Evolutionary conservation across 2,888 invertebrate species (phyloP), one percentile per base, ranked within the genome.

Genomic region (Mesoligia furuncula): DNA sequence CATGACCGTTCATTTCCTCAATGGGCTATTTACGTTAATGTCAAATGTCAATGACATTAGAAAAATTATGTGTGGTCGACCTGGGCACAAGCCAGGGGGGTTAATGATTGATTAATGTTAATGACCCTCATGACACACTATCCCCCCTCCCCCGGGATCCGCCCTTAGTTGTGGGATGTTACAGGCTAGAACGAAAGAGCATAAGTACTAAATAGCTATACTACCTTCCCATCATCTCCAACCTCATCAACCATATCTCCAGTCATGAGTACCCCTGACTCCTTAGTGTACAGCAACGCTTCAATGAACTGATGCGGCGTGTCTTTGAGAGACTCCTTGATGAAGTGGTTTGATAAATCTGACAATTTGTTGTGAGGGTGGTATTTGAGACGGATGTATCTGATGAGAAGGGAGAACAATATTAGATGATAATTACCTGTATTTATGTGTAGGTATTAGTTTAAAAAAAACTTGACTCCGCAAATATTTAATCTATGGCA

Each of bases 211-310:
- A 62, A 24, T 1, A 62, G 36, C 2, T 36, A 62, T 24, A 36
- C 6, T 62, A 69, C 98, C 96, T 97, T 97, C 68, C 97, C 97
- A 88, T 97, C 95, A 8, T 83, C 79, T 64, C 97, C 97, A 2
- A 97, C 93, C 69, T 97, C 93, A 82, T 98, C 97, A 7, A 97
- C 97, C 97, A 98, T 97, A 84, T 97, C 97, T 27, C 98, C 98
- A 0, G 97, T 97, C 98, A 98, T 98, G 57, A 99, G 93, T 0
- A 98, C 98, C 15, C 98, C 98, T 68, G 96, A 94, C 61, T 98
- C 96, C 86, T 97, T 96, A 66, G 96, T 97, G 92, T 97, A 99
- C 83, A 98, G 95, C 48, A 98, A 93, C 0, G 97, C 98, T 92
- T 99, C 98, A 0, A 98, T 98, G 93, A 98, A 98, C 91, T 98